A percentile compares a stretch with the other conserved stretches of the same genome.
These are phyloP conservation scores for Agrypnia vestita DNA, from an alignment of 1,140 invertebrate species.

Conservation along the genomic window DNA sequence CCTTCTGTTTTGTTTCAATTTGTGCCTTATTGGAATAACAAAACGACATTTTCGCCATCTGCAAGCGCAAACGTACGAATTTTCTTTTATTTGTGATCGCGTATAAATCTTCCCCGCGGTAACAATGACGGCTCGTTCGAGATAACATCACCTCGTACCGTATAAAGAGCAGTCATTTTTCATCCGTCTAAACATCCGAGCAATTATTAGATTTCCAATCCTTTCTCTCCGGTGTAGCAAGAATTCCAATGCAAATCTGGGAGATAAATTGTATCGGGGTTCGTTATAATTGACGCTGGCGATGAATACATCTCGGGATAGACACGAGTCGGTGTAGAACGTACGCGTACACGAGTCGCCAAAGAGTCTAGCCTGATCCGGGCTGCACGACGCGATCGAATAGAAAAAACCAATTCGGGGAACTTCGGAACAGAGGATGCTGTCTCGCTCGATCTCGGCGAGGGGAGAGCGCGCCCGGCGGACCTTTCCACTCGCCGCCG, in stretches of 20 bases:
- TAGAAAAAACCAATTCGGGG: too few relatives aligned
- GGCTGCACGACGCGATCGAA: neutral
- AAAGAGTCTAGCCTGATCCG: neutral
- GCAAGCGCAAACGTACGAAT: too few relatives aligned
- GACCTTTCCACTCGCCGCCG: too few relatives aligned
- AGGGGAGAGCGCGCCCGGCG: too few relatives aligned
- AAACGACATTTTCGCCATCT: too few relatives aligned
- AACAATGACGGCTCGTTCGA: neutral
- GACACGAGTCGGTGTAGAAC: neutral
- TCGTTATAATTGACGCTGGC: conserved; percentile 32
- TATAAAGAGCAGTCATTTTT: conserved; percentile 18
- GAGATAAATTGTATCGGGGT: conserved; percentile 21
- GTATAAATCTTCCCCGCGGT: neutral
- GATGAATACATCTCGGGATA: conserved; percentile 13
- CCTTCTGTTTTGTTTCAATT: neutral
- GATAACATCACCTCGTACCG: neutral
- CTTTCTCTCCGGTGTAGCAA: neutral
- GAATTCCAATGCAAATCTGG: conserved; percentile 16
- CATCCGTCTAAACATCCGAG: neutral
- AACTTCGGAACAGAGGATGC: too few relatives aligned
- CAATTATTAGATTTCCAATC: conserved; percentile 5
- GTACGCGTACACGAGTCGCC: neutral
- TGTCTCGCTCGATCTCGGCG: too few relatives aligned
- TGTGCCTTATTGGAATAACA: too few relatives aligned
- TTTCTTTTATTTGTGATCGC: neutral